Evolutionary conservation across 1,140 invertebrate genomes (phyloP).

Genomic region (Drosophila carrolli): DNA sequence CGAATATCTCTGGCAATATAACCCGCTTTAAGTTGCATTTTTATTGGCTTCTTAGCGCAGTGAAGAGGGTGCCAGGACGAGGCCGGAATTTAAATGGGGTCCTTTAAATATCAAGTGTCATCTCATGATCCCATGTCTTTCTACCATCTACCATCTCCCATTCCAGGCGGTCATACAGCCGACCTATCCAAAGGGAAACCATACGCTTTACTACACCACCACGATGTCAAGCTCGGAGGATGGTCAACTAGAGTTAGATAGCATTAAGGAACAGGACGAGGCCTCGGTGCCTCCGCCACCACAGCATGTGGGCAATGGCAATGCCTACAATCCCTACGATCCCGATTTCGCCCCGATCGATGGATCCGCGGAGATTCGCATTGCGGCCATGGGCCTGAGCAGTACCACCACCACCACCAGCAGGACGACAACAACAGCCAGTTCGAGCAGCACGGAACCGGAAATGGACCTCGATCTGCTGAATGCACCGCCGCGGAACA

Average conservation of each 20-base stretch:
- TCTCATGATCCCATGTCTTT: constrained; percentile 10
- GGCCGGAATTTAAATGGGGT: constrained; percentile 62
- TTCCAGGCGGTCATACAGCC: constrained; percentile 72
- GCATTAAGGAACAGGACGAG: constrained; percentile 62
- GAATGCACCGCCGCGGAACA: constrained; percentile 39
- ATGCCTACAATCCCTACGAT: constrained; percentile 78
- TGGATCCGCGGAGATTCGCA: constrained; percentile 59
- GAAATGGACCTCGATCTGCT: constrained; percentile 60
- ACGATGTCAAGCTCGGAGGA: constrained; percentile 75
- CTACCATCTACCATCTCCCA: background rate
- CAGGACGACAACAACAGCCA: constrained; percentile 18
- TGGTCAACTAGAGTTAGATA: constrained; percentile 72
- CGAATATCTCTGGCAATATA: constrained; percentile 71
- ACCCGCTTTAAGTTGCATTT: constrained; percentile 78
- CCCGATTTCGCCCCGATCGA: constrained; percentile 69
- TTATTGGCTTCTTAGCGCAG: constrained; percentile 73
- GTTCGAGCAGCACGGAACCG: constrained; percentile 19
- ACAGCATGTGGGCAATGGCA: constrained; percentile 26
- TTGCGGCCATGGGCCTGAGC: constrained; percentile 47
- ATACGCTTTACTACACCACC: constrained; percentile 83
- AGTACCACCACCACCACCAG: constrained; percentile 13
- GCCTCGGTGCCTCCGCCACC: constrained; percentile 6
- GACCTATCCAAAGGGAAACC: constrained; percentile 81
- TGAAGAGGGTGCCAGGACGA: constrained; percentile 46
- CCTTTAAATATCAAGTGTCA: constrained; percentile 53